Percentiles rank a stretch among this genome's conserved stretches.
Evolutionary conservation across 2,888 invertebrate genomes (phyloP).

Genomic region (Spilarctia lutea): DNA sequence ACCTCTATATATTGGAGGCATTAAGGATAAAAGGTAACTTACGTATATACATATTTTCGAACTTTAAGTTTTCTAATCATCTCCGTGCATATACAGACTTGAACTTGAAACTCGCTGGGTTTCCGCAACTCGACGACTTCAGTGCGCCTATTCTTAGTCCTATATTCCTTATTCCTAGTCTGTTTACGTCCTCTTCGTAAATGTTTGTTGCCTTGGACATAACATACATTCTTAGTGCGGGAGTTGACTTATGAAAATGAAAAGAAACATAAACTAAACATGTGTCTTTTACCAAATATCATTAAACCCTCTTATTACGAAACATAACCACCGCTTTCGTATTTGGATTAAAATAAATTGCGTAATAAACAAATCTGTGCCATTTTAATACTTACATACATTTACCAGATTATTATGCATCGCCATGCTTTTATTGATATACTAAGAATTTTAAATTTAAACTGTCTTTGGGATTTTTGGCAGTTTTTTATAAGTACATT

Average conservation of each 20-base stretch:
- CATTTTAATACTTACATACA: constrained; percentile 7
- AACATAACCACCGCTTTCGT: neutral
- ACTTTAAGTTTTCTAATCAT: neutral
- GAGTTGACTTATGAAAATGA: too few relatives aligned
- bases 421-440: constrained; percentile 43
- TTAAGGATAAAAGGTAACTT: constrained; percentile 36
- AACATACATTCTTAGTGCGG: too few relatives aligned
- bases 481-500: constrained; percentile 37
- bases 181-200: too few relatives aligned
- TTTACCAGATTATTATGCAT: constrained; percentile 19
- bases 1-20: constrained; percentile 34
- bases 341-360: constrained; percentile 23
- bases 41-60: constrained; percentile 21
- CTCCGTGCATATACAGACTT: neutral
- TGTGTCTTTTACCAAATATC: neutral
- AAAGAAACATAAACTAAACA: neutral
- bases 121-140: too few relatives aligned
- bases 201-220: too few relatives aligned
- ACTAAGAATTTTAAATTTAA: constrained; percentile 30
- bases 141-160: too few relatives aligned
- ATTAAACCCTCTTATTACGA: neutral
- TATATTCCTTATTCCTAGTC: too few relatives aligned
- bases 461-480: constrained; percentile 12
- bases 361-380: neutral
- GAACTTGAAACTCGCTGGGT: too few relatives aligned